Evolutionary conservation across 92 coral and sea anemone genomes (phyloP).

Genomic region (Parazoanthus atlanticus): DNA sequence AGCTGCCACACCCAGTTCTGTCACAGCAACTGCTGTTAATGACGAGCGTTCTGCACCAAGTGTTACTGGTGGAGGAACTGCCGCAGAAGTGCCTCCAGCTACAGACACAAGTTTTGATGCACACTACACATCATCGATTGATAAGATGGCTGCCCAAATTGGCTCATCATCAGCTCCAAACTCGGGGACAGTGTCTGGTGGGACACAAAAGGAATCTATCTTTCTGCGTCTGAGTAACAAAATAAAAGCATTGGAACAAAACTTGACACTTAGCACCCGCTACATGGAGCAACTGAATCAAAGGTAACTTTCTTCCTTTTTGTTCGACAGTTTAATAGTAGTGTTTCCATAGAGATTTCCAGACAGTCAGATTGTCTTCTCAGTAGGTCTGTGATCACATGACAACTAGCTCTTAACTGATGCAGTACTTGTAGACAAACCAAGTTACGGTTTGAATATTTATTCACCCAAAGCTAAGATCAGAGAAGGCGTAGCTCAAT

Average conservation of each 20-base stretch:
- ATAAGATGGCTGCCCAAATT: slow-evolving; percentile 34
- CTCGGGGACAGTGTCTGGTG: slow-evolving; percentile 26
- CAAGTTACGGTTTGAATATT: too few relatives aligned
- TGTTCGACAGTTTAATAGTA: neutral
- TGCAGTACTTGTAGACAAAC: too few relatives aligned
- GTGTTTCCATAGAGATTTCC: neutral
- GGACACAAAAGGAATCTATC: slow-evolving; percentile 92
- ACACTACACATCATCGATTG: slow-evolving; percentile 21
- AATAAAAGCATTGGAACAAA: slow-evolving; percentile 95
- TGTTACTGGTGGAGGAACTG: slow-evolving; percentile 30
- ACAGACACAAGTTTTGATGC: slow-evolving; percentile 42
- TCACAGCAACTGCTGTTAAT: slow-evolving; percentile 52
- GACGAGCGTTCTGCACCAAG: slow-evolving; percentile 50
- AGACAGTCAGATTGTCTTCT: neutral
- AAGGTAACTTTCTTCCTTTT: slow-evolving; percentile 59
- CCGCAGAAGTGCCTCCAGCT: neutral
- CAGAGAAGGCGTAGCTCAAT: too few relatives aligned
- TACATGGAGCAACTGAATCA: slow-evolving; percentile 96
- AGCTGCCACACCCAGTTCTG: slow-evolving; percentile 36
- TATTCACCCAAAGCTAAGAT: too few relatives aligned
- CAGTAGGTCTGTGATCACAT: neutral
- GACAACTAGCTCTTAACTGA: too few relatives aligned
- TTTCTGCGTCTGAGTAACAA: slow-evolving; percentile 97
- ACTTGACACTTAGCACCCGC: slow-evolving; percentile 88
- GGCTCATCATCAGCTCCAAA: slow-evolving; percentile 49